Base-by-base conservation (phyloP, 2,113 vertebrate species). In the Arvicanthis niloticus region DNA sequence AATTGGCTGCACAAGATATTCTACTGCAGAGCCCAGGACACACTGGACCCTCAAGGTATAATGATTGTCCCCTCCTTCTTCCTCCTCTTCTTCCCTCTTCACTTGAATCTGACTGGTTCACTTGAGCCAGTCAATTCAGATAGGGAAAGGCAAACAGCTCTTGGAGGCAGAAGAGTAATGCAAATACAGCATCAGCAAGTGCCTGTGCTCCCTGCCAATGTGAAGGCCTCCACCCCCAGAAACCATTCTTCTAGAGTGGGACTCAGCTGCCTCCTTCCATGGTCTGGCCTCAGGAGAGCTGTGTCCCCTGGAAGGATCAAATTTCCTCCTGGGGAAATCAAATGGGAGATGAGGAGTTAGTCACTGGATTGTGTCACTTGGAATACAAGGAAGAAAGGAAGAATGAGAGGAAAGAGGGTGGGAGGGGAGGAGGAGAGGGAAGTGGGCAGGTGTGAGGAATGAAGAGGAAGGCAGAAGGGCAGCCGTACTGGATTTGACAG, bases 311-410 rank as follows among this genome's bases (percentile, higher is more conserved):
- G 34, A 85, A 81, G 70, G 80, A 81, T 31, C 53, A 34, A 42
- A 51, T 86, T 29, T 40, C 48, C 48, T 96, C 90, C 65, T 88
- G 76, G 88, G 73, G 68, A 97, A 95, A 97, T 84, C 48, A 91
- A 96, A 95, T 42, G 76, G 56, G 56, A 58, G n/a, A 81, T 75
- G 24, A 93, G 86, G 34, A 89, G 93, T 93, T 86, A 93, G 80
- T 95, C 94, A 93, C 72, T 73, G 89, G 40, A 93, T 56, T 26
- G 34, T 88, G 70, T 93, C 53, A 68, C 75, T 92, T 53, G 60
- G 75, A 94, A 95, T 34, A 76, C 15, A 91, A 72, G 48, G 53
- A 88, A 93, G 82, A 75, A 60, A 73, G 22, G 53, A 96, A 89
- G 82, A 72, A 42, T 1, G 67, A 60, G 77, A 60, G 73, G 65